Evolutionary conservation across 1,140 invertebrate species (phyloP), one percentile per base, ranked within the genome.

Genomic region (Bilobella aurantiaca): DNA sequence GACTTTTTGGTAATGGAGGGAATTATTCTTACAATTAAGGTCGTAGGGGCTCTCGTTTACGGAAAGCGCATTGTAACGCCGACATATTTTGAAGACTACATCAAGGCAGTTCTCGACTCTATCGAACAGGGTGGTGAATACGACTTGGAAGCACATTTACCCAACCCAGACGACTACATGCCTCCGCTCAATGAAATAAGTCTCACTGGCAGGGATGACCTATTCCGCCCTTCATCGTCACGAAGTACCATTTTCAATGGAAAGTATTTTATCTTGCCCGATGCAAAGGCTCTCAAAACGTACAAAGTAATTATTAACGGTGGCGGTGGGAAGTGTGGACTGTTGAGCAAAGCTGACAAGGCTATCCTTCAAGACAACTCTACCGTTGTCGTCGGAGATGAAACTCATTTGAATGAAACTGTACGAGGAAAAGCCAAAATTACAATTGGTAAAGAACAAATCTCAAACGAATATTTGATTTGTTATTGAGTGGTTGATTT

Each of bases 1-100:
- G 77, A 79, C 27, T 81, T 84, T 74, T 76, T 88, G 27, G 85
- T 86, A 16, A 86, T 87, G 81, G 80, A 81, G 47, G 79, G 79
- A 25, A 80, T 86, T 28, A 83, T 42, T 8, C 8, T 42, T 81
- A 86, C 29, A 75, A 56, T 64, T 14, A 69, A 81, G 76, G 77
- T 79, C 21, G 75, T 87, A 12, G 81, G 83, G 74, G 86, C 86
- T 2, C 75, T 89, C 68, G 79, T 85, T 1, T 79, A 82, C 63
- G 78, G 80, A 46, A 82, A 81, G 46, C 78, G 80, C 5, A 85
- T 88, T 70, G 85, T 88, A 0, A 82, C 79, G 12, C 75, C 80
- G 18, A 75, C 79, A 2, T 89, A 81, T 75, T 85, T 87, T 81
- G 76, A 76, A 28, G 77, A 80, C 31, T 77, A 82, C 62, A 37